phyloP scores from a whole-genome alignment of 2,888 invertebrate genomes.

The Drosophila gaucha region DNA sequence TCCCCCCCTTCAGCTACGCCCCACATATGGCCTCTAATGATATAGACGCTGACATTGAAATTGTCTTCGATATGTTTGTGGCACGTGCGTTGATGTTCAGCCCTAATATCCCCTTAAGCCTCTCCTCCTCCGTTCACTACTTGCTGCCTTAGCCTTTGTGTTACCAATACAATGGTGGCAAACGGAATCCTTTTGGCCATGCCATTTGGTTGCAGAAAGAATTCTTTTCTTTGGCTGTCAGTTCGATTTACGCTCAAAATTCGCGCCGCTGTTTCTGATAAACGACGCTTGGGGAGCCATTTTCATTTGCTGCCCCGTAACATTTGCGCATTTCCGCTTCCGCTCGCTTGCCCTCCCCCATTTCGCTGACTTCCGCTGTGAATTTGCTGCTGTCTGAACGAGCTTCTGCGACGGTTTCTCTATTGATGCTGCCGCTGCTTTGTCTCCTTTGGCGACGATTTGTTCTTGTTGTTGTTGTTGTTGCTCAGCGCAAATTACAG shows the following conservation, averaged over 20 bases:
- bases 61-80: conserved; percentile 57
- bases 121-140: neutral
- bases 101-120: too few relatives aligned
- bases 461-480: conserved; percentile 53
- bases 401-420: neutral
- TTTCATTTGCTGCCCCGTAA: conserved; percentile 65
- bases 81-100: conserved; percentile 40
- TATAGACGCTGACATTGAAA: conserved; percentile 38
- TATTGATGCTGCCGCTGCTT: neutral
- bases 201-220: conserved; percentile 11
- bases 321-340: conserved; percentile 79
- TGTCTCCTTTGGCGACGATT: conserved; percentile 39
- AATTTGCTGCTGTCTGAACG: conserved; percentile 8
- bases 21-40: conserved; percentile 48
- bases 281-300: conserved; percentile 68
- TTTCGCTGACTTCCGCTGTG: conserved; percentile 52
- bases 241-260: conserved; percentile 41
- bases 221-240: conserved; percentile 22
- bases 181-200: conserved; percentile 29
- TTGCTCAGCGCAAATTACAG: conserved; percentile 50
- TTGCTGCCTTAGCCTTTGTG: neutral
- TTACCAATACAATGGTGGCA: conserved; percentile 15
- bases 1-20: conserved; percentile 3
- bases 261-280: conserved; percentile 44
- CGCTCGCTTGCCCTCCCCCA: conserved; percentile 35